Evolutionary conservation across 1,140 invertebrate genomes (phyloP).

Genomic region (Sinonovacula constricta): DNA sequence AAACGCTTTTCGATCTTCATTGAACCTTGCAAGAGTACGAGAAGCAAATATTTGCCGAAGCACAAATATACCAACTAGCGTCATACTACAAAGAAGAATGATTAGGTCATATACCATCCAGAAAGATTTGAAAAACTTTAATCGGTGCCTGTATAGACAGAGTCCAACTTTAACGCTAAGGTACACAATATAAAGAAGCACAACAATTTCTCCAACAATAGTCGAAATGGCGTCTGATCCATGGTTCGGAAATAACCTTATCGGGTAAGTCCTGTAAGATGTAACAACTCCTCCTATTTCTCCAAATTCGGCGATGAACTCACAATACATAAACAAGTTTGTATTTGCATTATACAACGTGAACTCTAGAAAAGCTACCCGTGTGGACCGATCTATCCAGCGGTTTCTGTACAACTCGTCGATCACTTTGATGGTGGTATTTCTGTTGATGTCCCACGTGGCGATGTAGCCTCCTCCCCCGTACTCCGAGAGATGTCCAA

Average conservation of each 20-base stretch:
- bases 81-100: conserved; percentile 7
- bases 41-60: conserved; percentile 4
- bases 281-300: conserved; percentile 74
- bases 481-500: conserved; percentile 43
- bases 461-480: conserved; percentile 59
- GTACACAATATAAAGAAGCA: conserved; percentile 29
- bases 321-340: conserved; percentile 57
- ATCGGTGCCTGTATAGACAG: conserved; percentile 25
- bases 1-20: conserved; percentile 34
- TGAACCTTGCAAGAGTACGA: conserved; percentile 32
- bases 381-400: conserved; percentile 80
- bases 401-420: conserved; percentile 66
- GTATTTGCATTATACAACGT: conserved; percentile 79
- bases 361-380: conserved; percentile 80
- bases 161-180: conserved; percentile 20
- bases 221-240: conserved; percentile 31
- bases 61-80: conserved; percentile 16
- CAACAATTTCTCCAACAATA: conserved; percentile 36
- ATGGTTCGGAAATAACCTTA: conserved; percentile 29
- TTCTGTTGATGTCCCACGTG: conserved; percentile 35
- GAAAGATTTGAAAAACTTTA: conserved; percentile 44
- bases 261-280: conserved; percentile 34
- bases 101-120: conserved; percentile 54
- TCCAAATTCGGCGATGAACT: conserved; percentile 74
- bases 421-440: conserved; percentile 50